phyloP scores from a whole-genome alignment of 2,113 vertebrate genomes.

The Passer domesticus region DNA sequence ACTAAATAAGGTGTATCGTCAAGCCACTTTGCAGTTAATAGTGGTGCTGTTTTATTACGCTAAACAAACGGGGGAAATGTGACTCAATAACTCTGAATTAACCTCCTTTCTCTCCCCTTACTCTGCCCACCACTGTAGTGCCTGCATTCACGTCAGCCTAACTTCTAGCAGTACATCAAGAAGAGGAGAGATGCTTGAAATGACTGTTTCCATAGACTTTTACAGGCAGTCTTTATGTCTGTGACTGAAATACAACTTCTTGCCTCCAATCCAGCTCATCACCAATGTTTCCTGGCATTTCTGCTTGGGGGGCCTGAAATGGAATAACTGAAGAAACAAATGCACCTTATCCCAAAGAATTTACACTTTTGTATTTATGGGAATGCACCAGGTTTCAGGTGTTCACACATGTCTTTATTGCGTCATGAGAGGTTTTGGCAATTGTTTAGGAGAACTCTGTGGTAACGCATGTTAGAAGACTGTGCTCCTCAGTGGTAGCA shows the following conservation, averaged over 20 bases:
- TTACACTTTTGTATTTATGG: background rate
- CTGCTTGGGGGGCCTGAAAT: background rate
- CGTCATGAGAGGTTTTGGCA: background rate
- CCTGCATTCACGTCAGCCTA: background rate
- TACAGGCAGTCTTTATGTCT: background rate
- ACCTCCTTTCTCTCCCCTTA: background rate
- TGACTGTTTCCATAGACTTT: background rate
- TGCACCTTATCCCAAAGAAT: background rate
- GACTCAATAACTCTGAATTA: background rate
- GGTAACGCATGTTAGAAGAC: fast-evolving
- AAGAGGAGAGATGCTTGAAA: background rate
- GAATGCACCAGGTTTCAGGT: background rate
- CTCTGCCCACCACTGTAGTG: background rate
- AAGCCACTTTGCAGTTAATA: background rate
- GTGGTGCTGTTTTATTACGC: background rate
- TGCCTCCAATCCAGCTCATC: background rate
- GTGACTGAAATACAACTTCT: background rate
- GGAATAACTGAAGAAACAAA: background rate
- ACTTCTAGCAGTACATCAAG: background rate
- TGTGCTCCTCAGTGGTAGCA: background rate
- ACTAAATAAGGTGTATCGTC: background rate
- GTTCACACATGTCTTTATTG: background rate
- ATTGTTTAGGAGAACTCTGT: background rate
- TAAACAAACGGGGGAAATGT: background rate
- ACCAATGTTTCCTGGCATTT: background rate